Evolutionary conservation across 2,797 vertebrate genomes (phyloP).

Genomic region (Steatocranus sp.): DNA sequence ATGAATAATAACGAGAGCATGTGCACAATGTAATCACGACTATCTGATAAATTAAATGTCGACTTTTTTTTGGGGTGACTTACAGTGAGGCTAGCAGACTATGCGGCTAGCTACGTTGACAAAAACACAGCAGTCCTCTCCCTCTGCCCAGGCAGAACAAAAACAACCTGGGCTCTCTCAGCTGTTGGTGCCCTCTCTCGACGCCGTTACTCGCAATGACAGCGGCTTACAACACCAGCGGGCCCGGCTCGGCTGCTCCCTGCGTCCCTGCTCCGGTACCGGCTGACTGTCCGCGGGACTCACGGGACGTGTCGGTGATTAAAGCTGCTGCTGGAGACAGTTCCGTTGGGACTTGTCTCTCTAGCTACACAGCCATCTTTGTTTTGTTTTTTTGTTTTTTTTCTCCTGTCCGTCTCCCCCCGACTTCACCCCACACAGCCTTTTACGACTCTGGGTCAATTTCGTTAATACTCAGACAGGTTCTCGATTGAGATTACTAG

Average conservation of each 20-base stretch:
- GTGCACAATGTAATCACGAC: slow-evolving; percentile 7
- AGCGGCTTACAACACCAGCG: slow-evolving; percentile 54
- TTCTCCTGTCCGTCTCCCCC: slow-evolving; percentile 60
- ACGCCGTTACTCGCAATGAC: slow-evolving; percentile 73
- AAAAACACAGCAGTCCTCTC: slow-evolving; percentile 66
- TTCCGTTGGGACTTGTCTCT: slow-evolving; percentile 66
- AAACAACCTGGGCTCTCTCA: slow-evolving; percentile 73
- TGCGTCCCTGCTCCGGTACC: slow-evolving; percentile 57
- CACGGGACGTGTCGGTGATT: slow-evolving; percentile 48
- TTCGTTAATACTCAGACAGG: slow-evolving; percentile 33
- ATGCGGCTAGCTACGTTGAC: slow-evolving; percentile 63
- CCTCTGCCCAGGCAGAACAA: slow-evolving; percentile 67
- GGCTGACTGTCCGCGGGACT: slow-evolving; percentile 44
- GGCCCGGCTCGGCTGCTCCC: slow-evolving; percentile 50
- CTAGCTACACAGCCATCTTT: slow-evolving; percentile 84
- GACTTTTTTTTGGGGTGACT: slow-evolving; percentile 54
- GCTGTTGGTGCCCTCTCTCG: slow-evolving; percentile 65
- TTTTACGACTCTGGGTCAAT: slow-evolving; percentile 57
- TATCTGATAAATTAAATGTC: slow-evolving; percentile 2
- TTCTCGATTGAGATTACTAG: slow-evolving; percentile 27
- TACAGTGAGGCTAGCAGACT: slow-evolving; percentile 66
- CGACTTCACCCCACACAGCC: slow-evolving; percentile 54
- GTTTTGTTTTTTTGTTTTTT: slow-evolving; percentile 62
- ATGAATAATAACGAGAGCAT: slow-evolving; percentile 38
- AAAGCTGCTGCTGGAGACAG: slow-evolving; percentile 44